Percentiles rank a stretch among this genome's conserved stretches.
Evolutionary conservation across 2,888 invertebrate genomes (phyloP).

Genomic region (Tuberolachnus salignus): DNA sequence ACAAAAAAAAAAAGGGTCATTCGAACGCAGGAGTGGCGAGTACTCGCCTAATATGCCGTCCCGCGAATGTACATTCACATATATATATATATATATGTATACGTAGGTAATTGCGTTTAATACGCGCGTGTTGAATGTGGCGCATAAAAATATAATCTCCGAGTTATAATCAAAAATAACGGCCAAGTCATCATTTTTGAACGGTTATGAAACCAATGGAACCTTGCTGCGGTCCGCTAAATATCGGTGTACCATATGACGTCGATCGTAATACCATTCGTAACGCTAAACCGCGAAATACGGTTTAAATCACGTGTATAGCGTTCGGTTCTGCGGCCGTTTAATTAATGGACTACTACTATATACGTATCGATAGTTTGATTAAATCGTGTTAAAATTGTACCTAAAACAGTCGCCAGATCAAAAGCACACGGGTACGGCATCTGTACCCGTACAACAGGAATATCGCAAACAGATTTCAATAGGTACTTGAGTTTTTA

Average conservation of each 20-base stretch:
- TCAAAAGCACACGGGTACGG: too few relatives aligned
- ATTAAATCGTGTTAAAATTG: too few relatives aligned
- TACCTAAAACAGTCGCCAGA: too few relatives aligned
- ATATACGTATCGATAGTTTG: too few relatives aligned
- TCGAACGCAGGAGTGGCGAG: slow-evolving; percentile 31
- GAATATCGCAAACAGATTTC: too few relatives aligned
- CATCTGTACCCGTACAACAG: too few relatives aligned
- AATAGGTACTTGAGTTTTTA: neutral
- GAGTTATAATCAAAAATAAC: slow-evolving; percentile 25
- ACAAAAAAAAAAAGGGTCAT: slow-evolving; percentile 32
- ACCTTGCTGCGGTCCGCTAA: slow-evolving; percentile 10
- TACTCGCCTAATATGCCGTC: neutral
- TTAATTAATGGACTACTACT: neutral
- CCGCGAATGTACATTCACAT: neutral
- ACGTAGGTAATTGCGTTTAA: neutral
- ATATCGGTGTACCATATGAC: slow-evolving; percentile 5
- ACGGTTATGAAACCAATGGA: slow-evolving; percentile 37
- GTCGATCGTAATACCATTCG: neutral
- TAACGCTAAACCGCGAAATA: neutral
- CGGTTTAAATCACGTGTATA: neutral
- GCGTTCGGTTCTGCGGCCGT: neutral
- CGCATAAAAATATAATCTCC: neutral
- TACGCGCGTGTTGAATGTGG: neutral
- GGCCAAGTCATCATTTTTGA: slow-evolving; percentile 23
- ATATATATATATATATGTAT: too few relatives aligned